Evolutionary conservation across 1,140 invertebrate genomes (phyloP).

Genomic region (Diplogasteroides magnus): DNA sequence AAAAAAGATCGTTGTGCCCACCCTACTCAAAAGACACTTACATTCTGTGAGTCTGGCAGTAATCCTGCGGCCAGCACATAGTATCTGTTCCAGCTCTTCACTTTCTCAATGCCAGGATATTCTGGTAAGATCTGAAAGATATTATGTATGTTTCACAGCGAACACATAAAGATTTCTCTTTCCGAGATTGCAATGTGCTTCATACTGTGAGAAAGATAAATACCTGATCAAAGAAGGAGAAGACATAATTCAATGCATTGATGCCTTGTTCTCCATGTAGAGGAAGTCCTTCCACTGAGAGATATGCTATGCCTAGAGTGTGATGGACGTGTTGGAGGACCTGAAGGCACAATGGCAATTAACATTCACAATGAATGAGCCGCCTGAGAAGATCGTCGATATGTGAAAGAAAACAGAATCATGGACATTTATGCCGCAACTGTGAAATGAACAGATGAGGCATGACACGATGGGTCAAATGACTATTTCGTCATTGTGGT

Average conservation of each 20-base stretch:
- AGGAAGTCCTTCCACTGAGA: neutral
- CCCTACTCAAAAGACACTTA: too few relatives aligned
- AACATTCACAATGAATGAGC: too few relatives aligned
- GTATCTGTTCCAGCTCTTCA: slow-evolving; percentile 41
- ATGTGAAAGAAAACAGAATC: too few relatives aligned
- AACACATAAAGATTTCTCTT: neutral
- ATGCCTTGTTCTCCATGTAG: slow-evolving; percentile 22
- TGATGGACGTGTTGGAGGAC: neutral
- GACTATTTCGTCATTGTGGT: too few relatives aligned
- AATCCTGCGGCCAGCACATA: slow-evolving; percentile 50
- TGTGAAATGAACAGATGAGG: neutral
- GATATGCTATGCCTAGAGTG: neutral
- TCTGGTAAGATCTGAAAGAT: slow-evolving; percentile 17
- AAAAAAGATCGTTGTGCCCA: too few relatives aligned
- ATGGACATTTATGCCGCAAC: too few relatives aligned
- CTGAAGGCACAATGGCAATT: too few relatives aligned
- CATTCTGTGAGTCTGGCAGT: slow-evolving; percentile 50
- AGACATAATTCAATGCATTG: slow-evolving; percentile 28
- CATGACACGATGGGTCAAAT: too few relatives aligned
- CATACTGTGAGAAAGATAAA: too few relatives aligned
- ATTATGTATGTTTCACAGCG: neutral
- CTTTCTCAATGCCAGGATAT: slow-evolving; percentile 46
- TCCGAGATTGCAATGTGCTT: too few relatives aligned
- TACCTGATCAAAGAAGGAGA: slow-evolving; percentile 26
- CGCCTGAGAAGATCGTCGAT: too few relatives aligned